A percentile compares a stretch with the other conserved stretches of the same genome.
These are phyloP conservation scores for Drosophila leontia DNA, from an alignment of 1,140 invertebrate genomes.

Conservation along the genomic window DNA sequence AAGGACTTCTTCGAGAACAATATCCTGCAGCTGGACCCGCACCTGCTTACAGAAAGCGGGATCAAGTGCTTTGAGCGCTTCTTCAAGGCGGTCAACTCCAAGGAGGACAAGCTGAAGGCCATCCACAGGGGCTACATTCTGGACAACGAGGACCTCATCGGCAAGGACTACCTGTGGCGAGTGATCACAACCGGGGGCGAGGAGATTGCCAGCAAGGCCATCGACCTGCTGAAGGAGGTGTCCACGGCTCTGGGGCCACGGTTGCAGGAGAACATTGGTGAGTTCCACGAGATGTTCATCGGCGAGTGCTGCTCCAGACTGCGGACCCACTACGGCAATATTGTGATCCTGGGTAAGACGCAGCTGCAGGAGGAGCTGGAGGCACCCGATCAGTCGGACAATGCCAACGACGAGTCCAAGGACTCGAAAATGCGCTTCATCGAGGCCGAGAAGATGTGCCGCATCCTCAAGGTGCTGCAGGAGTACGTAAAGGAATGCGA, in stretches of 20 bases:
- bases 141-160: conserved; percentile 96
- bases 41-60: conserved; percentile 96
- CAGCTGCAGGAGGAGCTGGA: conserved; percentile 74
- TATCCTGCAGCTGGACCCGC: conserved; percentile 96
- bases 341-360: conserved; percentile 84
- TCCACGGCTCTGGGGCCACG: conserved; percentile 96
- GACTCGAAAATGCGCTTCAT: conserved; percentile 85
- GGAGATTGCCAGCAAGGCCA: conserved; percentile 96
- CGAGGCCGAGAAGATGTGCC: conserved; percentile 95
- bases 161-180: conserved; percentile 98
- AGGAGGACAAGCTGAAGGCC: conserved; percentile 95
- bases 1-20: conserved; percentile 98
- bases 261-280: conserved; percentile 88
- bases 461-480: conserved; percentile 96
- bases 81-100: conserved; percentile 98
- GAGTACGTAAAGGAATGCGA: conserved; percentile 99
- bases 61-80: conserved; percentile 96
- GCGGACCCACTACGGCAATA: conserved; percentile 92
- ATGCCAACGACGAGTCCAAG: conserved; percentile 70
- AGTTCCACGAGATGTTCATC: conserved; percentile 96
- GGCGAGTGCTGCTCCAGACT: conserved; percentile 95
- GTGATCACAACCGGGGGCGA: conserved; percentile 95
- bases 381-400: conserved; percentile 71
- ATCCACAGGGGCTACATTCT: conserved; percentile 93
- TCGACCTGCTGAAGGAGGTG: conserved; percentile 96